Percentiles rank a stretch among this genome's conserved stretches.
phyloP scores from a whole-genome alignment of 2,113 vertebrate genomes.

The Aspidoscelis tigris region DNA sequence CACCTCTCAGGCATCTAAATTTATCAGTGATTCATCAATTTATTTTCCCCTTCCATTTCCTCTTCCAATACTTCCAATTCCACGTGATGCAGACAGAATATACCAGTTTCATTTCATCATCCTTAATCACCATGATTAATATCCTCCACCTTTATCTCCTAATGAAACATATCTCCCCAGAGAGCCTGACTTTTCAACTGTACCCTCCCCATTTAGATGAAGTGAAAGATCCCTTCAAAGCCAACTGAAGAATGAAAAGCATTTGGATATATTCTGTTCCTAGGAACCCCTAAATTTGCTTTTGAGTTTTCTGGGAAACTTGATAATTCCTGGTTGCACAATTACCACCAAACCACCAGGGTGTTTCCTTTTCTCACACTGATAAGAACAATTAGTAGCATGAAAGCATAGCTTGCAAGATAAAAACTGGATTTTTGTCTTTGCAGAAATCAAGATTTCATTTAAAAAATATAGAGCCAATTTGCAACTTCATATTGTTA shows the following conservation, averaged over 20 bases:
- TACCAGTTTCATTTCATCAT: conserved; percentile 8
- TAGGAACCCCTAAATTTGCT: background rate
- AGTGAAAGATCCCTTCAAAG: background rate
- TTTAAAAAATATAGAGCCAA: background rate
- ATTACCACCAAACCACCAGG: background rate
- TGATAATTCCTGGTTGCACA: background rate
- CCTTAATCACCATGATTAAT: conserved; percentile 24
- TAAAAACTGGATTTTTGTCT: background rate
- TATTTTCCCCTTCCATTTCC: background rate
- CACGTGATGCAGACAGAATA: background rate
- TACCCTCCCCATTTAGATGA: background rate
- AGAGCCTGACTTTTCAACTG: background rate
- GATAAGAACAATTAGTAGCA: background rate
- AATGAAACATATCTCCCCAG: background rate
- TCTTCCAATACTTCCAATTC: background rate
- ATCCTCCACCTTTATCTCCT: background rate
- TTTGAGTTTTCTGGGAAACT: background rate
- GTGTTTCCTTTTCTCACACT: background rate
- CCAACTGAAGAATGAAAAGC: background rate
- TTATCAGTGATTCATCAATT: background rate
- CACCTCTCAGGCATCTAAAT: background rate
- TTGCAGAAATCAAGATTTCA: too few relatives aligned
- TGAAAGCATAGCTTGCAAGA: background rate
- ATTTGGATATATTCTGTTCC: background rate
- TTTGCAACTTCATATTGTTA: background rate